Conservation (phyloP, 2,888 invertebrate species). For the Yponomeuta cagnagella region DNA sequence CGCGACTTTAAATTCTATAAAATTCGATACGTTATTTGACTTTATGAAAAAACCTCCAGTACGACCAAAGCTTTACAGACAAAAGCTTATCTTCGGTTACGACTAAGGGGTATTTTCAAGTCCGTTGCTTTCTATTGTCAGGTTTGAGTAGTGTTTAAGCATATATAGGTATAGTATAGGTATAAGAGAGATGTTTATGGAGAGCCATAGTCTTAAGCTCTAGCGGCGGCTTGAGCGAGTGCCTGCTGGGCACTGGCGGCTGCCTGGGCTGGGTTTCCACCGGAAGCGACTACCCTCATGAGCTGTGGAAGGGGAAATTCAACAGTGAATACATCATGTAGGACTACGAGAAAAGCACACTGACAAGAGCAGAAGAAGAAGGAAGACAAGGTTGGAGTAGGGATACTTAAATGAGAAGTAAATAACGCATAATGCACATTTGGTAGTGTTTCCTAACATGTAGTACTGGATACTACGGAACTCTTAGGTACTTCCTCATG, state of each 20-base stretch:
- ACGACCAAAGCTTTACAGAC: conserved; percentile 1
- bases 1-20: background rate
- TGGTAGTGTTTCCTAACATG: too few relatives aligned
- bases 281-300: conserved; percentile 30
- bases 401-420: too few relatives aligned
- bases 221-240: conserved; percentile 25
- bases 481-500: too few relatives aligned
- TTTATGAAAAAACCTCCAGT: background rate
- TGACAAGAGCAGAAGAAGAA: too few relatives aligned
- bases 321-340: background rate
- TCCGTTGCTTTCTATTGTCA: background rate
- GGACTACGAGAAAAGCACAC: too few relatives aligned
- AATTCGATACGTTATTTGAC: background rate
- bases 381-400: too few relatives aligned
- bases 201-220: conserved; percentile 21
- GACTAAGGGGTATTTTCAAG: background rate
- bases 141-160: background rate
- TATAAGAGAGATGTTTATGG: conserved; percentile 9
- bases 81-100: conserved; percentile 12
- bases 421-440: too few relatives aligned
- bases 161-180: conserved; percentile 29
- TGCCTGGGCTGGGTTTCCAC: conserved; percentile 30
- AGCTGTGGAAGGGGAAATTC: conserved; percentile 34
- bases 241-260: conserved; percentile 33
- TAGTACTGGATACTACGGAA: too few relatives aligned